Evolutionary conservation across 2,888 invertebrate species (phyloP), one percentile per base, ranked within the genome.

Genomic region (Drosophila lacicola): DNA sequence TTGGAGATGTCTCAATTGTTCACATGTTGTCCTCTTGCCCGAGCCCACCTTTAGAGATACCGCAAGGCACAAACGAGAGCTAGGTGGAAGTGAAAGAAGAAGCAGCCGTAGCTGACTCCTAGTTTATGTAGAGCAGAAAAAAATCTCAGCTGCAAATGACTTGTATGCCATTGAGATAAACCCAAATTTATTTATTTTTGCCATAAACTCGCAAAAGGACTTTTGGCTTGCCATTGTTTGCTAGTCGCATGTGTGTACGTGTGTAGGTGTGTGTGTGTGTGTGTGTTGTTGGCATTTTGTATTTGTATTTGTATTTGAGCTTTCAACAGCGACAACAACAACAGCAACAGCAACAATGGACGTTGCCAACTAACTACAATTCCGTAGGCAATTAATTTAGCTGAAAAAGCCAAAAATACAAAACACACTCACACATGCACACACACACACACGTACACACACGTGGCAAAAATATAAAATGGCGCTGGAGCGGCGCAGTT

Each of bases 131-230:
- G 51, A 54, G 46, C 45, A 45, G 34, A 56, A 82, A 85, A 81
- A 74, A 83, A 85, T 79, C 83, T 84, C 84, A 84, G 85, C 89
- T 84, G 89, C 89, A 89, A 87, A 89, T 84, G 89, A 84, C 89
- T 88, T 84, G 83, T 84, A 78, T 84, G 81, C 83, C 89, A 83
- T 84, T 83, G 89, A 84, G 83, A 84, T 84, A 88, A 84, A 72
- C 87, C 88, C 86, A 70, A 84, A 89, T 87, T 84, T 87, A 84
- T 89, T 87, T 89, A 84, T 84, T 89, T 87, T 84, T 86, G 71
- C 88, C 88, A 88, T 88, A 88, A 88, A 88, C 88, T 86, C 71
- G 71, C 67, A 79, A 79, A 78, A 80, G 89, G 87, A 83, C 82
- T 88, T 82, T 88, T 74, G 83, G 80, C 61, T 70, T 74, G 65